A percentile compares a stretch with the other conserved stretches of the same genome.
phyloP scores from a whole-genome alignment of 92 coral and sea anemone genomes.

The Zoanthus gigantus region DNA sequence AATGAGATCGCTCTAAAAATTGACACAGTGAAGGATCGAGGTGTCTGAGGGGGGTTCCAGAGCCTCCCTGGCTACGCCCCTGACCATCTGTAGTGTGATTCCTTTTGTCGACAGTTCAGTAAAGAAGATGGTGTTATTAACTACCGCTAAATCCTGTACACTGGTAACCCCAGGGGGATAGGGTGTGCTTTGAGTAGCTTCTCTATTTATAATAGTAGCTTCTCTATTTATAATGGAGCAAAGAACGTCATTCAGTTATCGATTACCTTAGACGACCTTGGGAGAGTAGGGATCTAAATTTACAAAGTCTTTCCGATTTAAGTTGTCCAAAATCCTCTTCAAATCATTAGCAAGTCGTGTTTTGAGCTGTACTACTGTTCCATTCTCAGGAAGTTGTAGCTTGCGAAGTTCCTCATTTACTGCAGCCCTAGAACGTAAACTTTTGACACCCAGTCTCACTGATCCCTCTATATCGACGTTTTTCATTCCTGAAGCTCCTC shows the following conservation, averaged over 20 bases:
- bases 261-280: too few relatives aligned
- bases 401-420: conserved; percentile 28
- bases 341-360: not conserved
- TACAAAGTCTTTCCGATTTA: conserved; percentile 15
- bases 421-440: conserved; percentile 26
- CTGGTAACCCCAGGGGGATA: conserved; percentile 35
- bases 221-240: not conserved
- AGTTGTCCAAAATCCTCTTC: not conserved
- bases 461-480: conserved; percentile 35
- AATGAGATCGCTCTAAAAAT: too few relatives aligned
- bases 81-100: not conserved
- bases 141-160: conserved; percentile 23
- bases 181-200: conserved; percentile 34
- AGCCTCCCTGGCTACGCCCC: too few relatives aligned
- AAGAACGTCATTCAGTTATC: too few relatives aligned
- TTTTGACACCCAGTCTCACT: conserved; percentile 29
- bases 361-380: not conserved
- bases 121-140: conserved; percentile 3
- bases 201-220: conserved; percentile 40
- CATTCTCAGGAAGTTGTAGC: conserved; percentile 23
- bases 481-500: conserved; percentile 53
- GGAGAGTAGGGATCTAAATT: conserved; percentile 2
- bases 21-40: too few relatives aligned
- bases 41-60: too few relatives aligned
- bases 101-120: conserved; percentile 25